Evolutionary conservation across 2,888 invertebrate genomes (phyloP).

Genomic region (Eugnorisma glareosa): DNA sequence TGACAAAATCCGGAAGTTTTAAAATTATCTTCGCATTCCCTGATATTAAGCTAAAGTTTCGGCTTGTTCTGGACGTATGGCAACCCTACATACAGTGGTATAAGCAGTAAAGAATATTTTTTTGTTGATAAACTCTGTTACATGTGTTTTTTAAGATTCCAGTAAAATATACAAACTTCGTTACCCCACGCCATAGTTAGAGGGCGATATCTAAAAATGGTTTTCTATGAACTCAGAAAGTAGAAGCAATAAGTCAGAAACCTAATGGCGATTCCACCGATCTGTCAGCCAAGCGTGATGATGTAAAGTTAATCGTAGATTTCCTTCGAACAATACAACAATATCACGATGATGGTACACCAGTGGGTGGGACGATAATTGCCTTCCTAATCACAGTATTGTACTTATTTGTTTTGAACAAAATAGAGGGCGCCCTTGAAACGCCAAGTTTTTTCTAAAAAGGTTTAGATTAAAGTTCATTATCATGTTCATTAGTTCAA

Average conservation of each 20-base stretch:
- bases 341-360: neutral
- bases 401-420: slow-evolving; percentile 10
- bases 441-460: neutral
- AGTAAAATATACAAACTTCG: too few relatives aligned
- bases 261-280: neutral
- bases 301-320: neutral
- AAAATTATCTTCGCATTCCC: too few relatives aligned
- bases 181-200: too few relatives aligned
- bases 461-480: neutral
- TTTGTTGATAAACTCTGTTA: too few relatives aligned
- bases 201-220: neutral
- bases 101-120: too few relatives aligned
- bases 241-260: neutral
- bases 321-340: neutral
- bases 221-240: neutral
- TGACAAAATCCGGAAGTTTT: too few relatives aligned
- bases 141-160: too few relatives aligned
- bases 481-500: neutral
- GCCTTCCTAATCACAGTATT: neutral
- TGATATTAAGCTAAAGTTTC: too few relatives aligned
- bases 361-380: slow-evolving; percentile 12
- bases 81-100: too few relatives aligned
- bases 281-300: neutral
- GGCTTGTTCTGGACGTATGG: too few relatives aligned
- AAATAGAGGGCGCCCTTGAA: slow-evolving; percentile 29